phyloP scores from a whole-genome alignment of 2,888 invertebrate genomes.

The Sminthurinus aureus region DNA sequence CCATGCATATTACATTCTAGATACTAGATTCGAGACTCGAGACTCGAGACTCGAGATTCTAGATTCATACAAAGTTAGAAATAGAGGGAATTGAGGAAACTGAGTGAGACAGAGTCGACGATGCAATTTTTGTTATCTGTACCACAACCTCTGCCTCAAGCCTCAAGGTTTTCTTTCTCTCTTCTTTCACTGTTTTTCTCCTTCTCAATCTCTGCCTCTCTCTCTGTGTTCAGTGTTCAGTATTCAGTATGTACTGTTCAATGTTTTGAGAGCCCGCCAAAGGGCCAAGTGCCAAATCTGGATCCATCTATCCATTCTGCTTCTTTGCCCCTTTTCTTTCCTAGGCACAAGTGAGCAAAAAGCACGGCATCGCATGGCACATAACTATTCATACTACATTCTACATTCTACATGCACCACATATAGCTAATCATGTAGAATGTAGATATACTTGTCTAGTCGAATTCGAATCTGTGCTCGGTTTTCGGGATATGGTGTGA shows the following conservation, averaged over 20 bases:
- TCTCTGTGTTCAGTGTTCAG: background rate
- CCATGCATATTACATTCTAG: too few species aligned
- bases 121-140: conserved; percentile 1
- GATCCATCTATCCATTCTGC: conserved; percentile 32
- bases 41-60: too few species aligned
- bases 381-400: too few species aligned
- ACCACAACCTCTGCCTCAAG: background rate
- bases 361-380: too few species aligned
- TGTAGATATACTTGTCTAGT: too few species aligned
- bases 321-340: background rate
- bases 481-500: too few species aligned
- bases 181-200: background rate
- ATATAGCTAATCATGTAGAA: too few species aligned
- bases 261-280: conserved; percentile 54
- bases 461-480: too few species aligned
- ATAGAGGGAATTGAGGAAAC: background rate
- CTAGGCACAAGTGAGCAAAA: background rate
- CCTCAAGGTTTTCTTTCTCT: background rate
- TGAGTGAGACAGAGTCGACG: background rate
- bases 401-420: too few species aligned
- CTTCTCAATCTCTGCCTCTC: background rate
- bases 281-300: conserved; percentile 54
- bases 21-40: too few species aligned
- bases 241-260: background rate
- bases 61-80: background rate